phyloP scores from a whole-genome alignment of 1,140 invertebrate species.

The Maconellicoccus hirsutus region DNA sequence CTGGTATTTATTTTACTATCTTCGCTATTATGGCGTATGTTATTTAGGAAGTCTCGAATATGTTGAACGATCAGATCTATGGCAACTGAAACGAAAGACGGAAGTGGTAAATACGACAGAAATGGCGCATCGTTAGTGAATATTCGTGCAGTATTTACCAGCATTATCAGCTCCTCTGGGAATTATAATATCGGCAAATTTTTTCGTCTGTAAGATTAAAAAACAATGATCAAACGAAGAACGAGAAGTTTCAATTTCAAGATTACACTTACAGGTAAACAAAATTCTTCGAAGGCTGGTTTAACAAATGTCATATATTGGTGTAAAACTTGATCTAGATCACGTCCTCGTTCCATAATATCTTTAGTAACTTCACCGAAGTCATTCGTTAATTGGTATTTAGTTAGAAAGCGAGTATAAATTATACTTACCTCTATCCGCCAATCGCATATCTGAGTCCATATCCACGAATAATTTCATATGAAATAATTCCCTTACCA shows the following conservation, averaged over 20 bases:
- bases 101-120: too few species aligned
- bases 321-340: slow-evolving; percentile 85
- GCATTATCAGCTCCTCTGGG: slow-evolving; percentile 92
- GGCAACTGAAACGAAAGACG: slow-evolving; percentile 55
- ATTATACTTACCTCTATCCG: slow-evolving; percentile 66
- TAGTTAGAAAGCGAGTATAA: too few species aligned
- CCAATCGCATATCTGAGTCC: slow-evolving; percentile 91
- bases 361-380: slow-evolving; percentile 68
- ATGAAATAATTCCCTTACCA: slow-evolving; percentile 89
- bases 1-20: not conserved
- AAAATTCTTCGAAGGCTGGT: slow-evolving; percentile 98
- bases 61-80: slow-evolving; percentile 91
- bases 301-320: slow-evolving; percentile 98
- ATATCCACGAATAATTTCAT: slow-evolving; percentile 99
- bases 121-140: too few species aligned
- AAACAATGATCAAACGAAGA: too few species aligned
- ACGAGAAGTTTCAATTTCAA: too few species aligned
- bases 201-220: slow-evolving; percentile 94
- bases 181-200: slow-evolving; percentile 99
- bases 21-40: not conserved
- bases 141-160: slow-evolving; percentile 61
- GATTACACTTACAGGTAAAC: slow-evolving; percentile 74
- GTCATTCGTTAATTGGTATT: too few species aligned
- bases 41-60: slow-evolving; percentile 66
- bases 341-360: slow-evolving; percentile 83